Base-by-base conservation (phyloP, 1,140 invertebrate genomes). In the Harpegnathos saltator region DNA sequence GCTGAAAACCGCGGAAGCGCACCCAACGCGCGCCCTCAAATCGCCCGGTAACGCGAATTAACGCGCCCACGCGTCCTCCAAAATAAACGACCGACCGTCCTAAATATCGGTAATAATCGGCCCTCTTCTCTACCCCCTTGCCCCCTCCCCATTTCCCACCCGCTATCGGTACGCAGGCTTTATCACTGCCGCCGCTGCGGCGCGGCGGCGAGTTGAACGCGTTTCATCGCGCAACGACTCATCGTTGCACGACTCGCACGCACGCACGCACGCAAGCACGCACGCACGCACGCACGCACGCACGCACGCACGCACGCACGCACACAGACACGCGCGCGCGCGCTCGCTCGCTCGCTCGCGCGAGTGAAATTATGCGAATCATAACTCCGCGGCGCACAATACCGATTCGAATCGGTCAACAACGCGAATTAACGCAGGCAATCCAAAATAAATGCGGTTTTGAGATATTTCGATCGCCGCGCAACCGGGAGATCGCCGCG, bases 1-100 rank as follows among this genome's bases (percentile, higher is more conserved):
- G 82, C 73, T 83, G 62, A 78, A 61, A 83, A 83, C 74, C 82
- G 73, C 48, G 75, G 14, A 14, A 69, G 12, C 52, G 65, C 33
- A 44, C 56, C 71, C 75, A 38, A 77, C 54, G 33, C 65, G 66
- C 54, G 33, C 65, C 33, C 65, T 80, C 75, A 71, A 69, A 71
- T 71, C 29, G 33, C 52, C 63, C 52, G 48, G 52, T 52, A 38
- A 71, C 54, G 75, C 75, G 54, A 80, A 58, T 80, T 80, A 80
- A 80, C 33, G 52, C 63, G 75, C 33, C 26, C 26, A 80, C 33
- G 52, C 63, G 75, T 22, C 26, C 26, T 33, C 48, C 44, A 17
- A 71, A 80, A 80, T 26, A 58, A 80, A 80, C 33, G n/a, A 11
- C 52, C 75, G 75, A 33, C 58, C 75, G 54, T 33, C 48, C 33